Evolutionary conservation across 2,113 vertebrate genomes (phyloP), one percentile per base, ranked within the genome.

Genomic region (Herpailurus yagouaroundi): DNA sequence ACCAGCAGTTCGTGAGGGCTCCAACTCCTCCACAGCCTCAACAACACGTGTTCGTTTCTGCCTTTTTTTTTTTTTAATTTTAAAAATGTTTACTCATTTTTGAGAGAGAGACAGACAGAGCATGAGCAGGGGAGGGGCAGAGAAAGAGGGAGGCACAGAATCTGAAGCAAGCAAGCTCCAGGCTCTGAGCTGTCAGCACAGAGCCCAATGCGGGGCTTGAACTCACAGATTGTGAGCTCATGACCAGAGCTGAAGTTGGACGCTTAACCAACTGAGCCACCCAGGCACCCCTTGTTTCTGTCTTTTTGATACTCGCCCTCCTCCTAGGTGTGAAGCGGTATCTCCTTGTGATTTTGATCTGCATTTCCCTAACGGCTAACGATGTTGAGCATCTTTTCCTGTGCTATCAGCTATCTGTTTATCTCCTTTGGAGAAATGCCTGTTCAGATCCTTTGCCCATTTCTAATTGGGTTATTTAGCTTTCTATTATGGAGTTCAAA

Each of bases 1-100:
- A 19, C 14, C 18, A 11, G 29, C 14, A 21, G 18, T 2, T 12
- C 36, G n/a, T 0, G 4, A 36, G 45, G 12, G 1, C 38, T 63
- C 36, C 66, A n/a, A 0, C 15, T 45, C 38, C 36, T 23, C 86
- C 38, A 13, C n/a, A 6, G 41, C 50, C 31, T 81, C 52, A 23
- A 23, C 1, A 10, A 31, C 19, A 57, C 33, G n/a, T 73, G 36
- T 31, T 18, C 9, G n/a, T 50, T 74, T 55, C 23, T 64, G 21
- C 16, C 60, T 77, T 55, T 89, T 38, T n/a, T n/a, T 45, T 45
- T 45, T 45, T 45, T 45, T 45, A 9, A 45, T 45, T 45, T 9
- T 45, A 45, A 45, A 45, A 45, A 45, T 1, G 8, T 45, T 45
- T 45, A 45, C 45, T 45, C 45, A 45, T 45, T 9, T 45, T 45